Percentiles rank a stretch among this genome's conserved stretches.
Conservation (phyloP, 1,140 invertebrate species). For the Ips typographus region DNA sequence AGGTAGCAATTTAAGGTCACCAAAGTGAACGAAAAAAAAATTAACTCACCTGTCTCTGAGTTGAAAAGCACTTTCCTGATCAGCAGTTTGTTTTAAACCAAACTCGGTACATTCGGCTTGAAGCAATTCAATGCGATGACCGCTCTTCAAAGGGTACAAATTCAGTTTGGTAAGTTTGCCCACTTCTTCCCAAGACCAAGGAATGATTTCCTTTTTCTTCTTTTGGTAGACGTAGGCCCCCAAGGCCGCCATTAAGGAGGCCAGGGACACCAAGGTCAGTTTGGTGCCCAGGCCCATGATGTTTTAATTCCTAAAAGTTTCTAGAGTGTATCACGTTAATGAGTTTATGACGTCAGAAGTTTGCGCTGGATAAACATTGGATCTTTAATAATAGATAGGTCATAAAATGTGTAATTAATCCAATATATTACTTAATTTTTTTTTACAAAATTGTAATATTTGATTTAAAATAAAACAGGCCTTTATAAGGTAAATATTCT, state of each 20-base stretch:
- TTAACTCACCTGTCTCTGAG: conserved; percentile 43
- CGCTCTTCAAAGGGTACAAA: conserved; percentile 51
- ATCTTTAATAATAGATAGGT: too few relatives aligned
- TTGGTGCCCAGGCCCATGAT: conserved; percentile 27
- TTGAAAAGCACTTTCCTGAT: conserved; percentile 39
- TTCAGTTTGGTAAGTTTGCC: conserved; percentile 44
- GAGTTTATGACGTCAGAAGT: too few relatives aligned
- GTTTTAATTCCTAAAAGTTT: background rate
- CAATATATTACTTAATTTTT: background rate
- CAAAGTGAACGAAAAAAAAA: background rate
- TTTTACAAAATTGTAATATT: too few relatives aligned
- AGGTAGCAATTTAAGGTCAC: background rate
- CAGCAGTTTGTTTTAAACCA: conserved; percentile 40
- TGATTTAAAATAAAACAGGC: too few relatives aligned
- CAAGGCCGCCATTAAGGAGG: conserved; percentile 18
- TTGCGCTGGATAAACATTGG: too few relatives aligned
- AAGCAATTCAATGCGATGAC: conserved; percentile 43
- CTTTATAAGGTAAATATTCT: too few relatives aligned
- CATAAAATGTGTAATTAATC: background rate
- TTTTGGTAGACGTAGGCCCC: conserved; percentile 34
- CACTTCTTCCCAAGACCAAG: conserved; percentile 45
- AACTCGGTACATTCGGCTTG: conserved; percentile 44
- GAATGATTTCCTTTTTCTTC: conserved; percentile 31
- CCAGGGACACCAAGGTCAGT: conserved; percentile 27
- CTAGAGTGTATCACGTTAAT: too few relatives aligned